Base-by-base conservation (phyloP, 1,140 invertebrate genomes). In the Propsilocerus akamusi region DNA sequence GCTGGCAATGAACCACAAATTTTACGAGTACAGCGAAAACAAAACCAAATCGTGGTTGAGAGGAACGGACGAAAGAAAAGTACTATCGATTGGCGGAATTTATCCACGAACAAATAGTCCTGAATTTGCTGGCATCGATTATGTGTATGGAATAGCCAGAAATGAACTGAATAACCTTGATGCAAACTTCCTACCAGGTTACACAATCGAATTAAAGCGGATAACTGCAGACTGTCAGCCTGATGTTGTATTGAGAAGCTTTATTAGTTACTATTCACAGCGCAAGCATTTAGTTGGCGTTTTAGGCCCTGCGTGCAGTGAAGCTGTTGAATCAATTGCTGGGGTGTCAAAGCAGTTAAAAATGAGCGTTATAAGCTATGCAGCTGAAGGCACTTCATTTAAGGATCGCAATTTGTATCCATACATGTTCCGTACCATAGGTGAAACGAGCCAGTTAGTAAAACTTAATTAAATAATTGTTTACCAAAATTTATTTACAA, bases 341-440 rank as follows among this genome's bases (percentile, higher is more conserved):
- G 81, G 80, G 0, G 73, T 90, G n/a, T 81, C 85, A 0, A 82
- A 77, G 50, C 77, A 85, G 57, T 87, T 81, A 55, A 76, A 77
- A 51, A 82, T 80, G 23, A 69, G 86, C 26, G 75, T 86, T 0
- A 80, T 90, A 34, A 86, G 83, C 26, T 91, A 89, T 61, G 81
- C 80, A 51, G 86, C 85, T 2, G 85, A 89, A 59, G 83, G 82
- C 0, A 73, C 76, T 2, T 75, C 72, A 47, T 79, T 86, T 55
- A 75, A 72, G 0, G 77, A 87, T 63, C 68, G 78, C 17, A 61
- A 69, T 0, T 77, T 76, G 49, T 89, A 87, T 68, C 84, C 85
- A 0, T 86, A 81, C 56, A 89, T 90, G 63, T 89, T 85, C 59
- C 62, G 85, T 2, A 90, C 86, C 2, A 85, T 88, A 53, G 84